These are phyloP conservation scores for Lasioglossum albipes DNA, from an alignment of 1,140 invertebrate species.

Conservation along the genomic window DNA sequence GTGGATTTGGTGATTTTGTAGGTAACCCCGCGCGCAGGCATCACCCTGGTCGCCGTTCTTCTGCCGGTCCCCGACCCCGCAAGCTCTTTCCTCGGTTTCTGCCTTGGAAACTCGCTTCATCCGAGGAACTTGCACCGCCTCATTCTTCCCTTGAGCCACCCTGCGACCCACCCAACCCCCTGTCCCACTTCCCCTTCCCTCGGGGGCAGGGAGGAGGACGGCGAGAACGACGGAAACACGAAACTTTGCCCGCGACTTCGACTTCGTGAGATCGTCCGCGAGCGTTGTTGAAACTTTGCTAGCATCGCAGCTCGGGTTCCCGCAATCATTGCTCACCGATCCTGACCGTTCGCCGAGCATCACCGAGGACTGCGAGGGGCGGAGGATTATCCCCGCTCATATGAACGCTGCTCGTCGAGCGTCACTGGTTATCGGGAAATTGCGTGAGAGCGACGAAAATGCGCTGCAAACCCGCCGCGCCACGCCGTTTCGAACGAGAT, in stretches of 20 bases:
- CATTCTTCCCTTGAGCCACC: conserved; percentile 53
- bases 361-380: not conserved
- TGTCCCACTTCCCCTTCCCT: not conserved
- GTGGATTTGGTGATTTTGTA: conserved; percentile 51
- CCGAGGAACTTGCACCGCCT: conserved; percentile 46
- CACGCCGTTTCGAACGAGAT: too few relatives aligned
- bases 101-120: conserved; percentile 49
- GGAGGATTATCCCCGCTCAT: conserved; percentile 20
- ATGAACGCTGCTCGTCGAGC: not conserved
- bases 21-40: not conserved
- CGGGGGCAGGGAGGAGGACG: not conserved
- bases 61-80: not conserved
- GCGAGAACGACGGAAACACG: conserved; percentile 44
- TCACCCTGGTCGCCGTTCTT: conserved; percentile 3
- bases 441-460: conserved; percentile 1
- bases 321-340: conserved; percentile 58
- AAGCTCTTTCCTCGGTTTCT: conserved; percentile 22
- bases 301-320: conserved; percentile 40
- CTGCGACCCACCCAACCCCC: conserved; percentile 16
- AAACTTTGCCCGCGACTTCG: conserved; percentile 58
- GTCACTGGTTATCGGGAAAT: conserved; percentile 11
- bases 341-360: conserved; percentile 18
- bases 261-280: conserved; percentile 55
- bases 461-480: not conserved
- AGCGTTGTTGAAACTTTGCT: conserved; percentile 57